Percentiles rank a stretch among this genome's conserved stretches.
These are phyloP conservation scores for Hyla sarda DNA, from an alignment of 2,113 vertebrate species.

Conservation along the genomic window DNA sequence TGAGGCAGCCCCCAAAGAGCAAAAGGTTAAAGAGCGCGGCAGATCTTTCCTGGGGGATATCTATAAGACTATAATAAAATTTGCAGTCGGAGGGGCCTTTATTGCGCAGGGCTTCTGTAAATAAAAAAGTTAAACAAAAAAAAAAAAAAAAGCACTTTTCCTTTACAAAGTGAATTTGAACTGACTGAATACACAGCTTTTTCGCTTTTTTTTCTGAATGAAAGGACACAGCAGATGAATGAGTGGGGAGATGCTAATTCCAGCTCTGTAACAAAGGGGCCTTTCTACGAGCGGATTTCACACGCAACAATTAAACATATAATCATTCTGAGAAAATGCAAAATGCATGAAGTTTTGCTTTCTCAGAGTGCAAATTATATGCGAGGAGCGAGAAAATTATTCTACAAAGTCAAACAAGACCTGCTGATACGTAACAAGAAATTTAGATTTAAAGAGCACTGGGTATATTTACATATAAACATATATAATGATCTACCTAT, in stretches of 20 bases:
- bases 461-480: slow-evolving; percentile 21
- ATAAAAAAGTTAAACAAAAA: slow-evolving; percentile 43
- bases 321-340: slow-evolving; percentile 61
- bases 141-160: slow-evolving; percentile 47
- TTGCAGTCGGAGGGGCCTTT: neutral
- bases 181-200: slow-evolving; percentile 58
- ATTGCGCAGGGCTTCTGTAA: slow-evolving; percentile 37
- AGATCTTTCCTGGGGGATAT: slow-evolving; percentile 3
- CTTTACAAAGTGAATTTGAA: slow-evolving; percentile 43
- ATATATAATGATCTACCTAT: neutral
- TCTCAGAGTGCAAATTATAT: slow-evolving; percentile 57
- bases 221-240: slow-evolving; percentile 59
- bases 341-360: slow-evolving; percentile 61
- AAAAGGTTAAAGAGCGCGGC: neutral
- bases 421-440: slow-evolving; percentile 43
- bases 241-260: slow-evolving; percentile 60
- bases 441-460: slow-evolving; percentile 44
- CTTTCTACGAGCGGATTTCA: slow-evolving; percentile 58
- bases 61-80: slow-evolving; percentile 26
- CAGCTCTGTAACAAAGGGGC: slow-evolving; percentile 58
- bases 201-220: slow-evolving; percentile 58
- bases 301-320: slow-evolving; percentile 61
- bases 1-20: neutral
- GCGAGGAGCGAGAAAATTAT: slow-evolving; percentile 53
- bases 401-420: slow-evolving; percentile 58